phyloP scores from a whole-genome alignment of 2,113 vertebrate species.

The Nerophis ophidion region DNA sequence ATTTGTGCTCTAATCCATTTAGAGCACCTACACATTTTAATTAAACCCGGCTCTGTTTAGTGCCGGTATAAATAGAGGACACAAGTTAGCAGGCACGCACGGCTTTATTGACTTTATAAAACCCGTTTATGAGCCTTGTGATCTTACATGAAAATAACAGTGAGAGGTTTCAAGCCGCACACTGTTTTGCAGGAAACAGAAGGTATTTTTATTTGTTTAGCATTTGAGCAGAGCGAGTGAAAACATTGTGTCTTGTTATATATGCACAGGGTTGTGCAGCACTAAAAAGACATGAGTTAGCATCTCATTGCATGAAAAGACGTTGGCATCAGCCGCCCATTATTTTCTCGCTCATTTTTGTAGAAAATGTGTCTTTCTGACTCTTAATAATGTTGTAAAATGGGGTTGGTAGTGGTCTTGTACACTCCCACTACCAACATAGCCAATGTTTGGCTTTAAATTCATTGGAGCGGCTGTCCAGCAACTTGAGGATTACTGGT shows the following conservation, averaged over 20 bases:
- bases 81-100: conserved; percentile 44
- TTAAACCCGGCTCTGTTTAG: conserved; percentile 1
- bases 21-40: conserved; percentile 8
- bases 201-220: conserved; percentile 42
- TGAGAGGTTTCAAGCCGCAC: conserved; percentile 27
- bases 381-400: not conserved
- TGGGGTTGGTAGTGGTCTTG: too few species aligned
- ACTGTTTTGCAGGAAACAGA: conserved; percentile 26
- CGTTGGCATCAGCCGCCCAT: not conserved
- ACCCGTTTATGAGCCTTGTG: conserved; percentile 51
- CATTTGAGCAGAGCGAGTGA: conserved; percentile 26
- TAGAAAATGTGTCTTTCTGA: not conserved
- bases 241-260: conserved; percentile 35
- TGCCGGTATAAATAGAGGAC: conserved; percentile 36
- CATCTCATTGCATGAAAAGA: not conserved
- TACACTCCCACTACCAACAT: too few species aligned
- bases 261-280: conserved; percentile 10
- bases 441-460: too few species aligned
- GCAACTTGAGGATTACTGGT: too few species aligned
- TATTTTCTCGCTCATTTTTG: not conserved
- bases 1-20: conserved; percentile 6
- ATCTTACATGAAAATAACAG: conserved; percentile 53
- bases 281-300: conserved; percentile 22
- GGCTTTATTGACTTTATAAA: conserved; percentile 57
- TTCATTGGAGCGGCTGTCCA: too few species aligned